These are phyloP conservation scores for Enoplosus armatus DNA, from an alignment of 2,797 vertebrate genomes.

Conservation along the genomic window DNA sequence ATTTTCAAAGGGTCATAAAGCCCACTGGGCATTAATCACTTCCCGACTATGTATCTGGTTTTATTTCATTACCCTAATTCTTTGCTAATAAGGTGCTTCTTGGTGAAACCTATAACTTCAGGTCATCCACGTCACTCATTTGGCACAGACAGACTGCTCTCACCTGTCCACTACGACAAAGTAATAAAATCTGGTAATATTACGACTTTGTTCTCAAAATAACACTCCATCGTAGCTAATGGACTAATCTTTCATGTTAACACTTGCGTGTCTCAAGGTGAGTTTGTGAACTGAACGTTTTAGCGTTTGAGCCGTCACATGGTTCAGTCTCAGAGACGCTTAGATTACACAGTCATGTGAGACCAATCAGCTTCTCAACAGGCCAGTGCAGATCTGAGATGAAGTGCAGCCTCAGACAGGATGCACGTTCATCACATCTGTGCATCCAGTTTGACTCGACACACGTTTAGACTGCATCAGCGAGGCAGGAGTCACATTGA, in stretches of 20 bases:
- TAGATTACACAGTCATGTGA: conserved; percentile 56
- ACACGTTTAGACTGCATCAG: not conserved
- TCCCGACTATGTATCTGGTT: too few species aligned
- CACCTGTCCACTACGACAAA: too few species aligned
- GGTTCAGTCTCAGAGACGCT: conserved; percentile 32
- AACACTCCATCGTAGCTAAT: not conserved
- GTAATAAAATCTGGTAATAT: not conserved
- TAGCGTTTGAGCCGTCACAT: conserved; percentile 7
- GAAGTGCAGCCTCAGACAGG: not conserved
- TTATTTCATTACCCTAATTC: too few species aligned
- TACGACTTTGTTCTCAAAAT: not conserved
- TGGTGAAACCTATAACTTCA: not conserved
- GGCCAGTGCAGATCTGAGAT: not conserved
- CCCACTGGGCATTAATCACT: too few species aligned
- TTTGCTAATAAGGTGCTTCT: not conserved
- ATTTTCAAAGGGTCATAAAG: too few species aligned
- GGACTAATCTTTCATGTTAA: not conserved
- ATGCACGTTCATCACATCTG: not conserved
- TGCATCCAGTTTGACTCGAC: not conserved
- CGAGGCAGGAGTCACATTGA: too few species aligned
- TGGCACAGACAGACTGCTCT: not conserved
- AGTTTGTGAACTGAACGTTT: not conserved
- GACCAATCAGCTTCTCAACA: conserved; percentile 37
- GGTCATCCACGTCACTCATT: not conserved
- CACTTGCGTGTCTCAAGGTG: conserved; percentile 16